A percentile compares a stretch with the other conserved stretches of the same genome.
These are phyloP conservation scores for Drosophila seguyi DNA, from an alignment of 1,140 invertebrate species.

Conservation along the genomic window DNA sequence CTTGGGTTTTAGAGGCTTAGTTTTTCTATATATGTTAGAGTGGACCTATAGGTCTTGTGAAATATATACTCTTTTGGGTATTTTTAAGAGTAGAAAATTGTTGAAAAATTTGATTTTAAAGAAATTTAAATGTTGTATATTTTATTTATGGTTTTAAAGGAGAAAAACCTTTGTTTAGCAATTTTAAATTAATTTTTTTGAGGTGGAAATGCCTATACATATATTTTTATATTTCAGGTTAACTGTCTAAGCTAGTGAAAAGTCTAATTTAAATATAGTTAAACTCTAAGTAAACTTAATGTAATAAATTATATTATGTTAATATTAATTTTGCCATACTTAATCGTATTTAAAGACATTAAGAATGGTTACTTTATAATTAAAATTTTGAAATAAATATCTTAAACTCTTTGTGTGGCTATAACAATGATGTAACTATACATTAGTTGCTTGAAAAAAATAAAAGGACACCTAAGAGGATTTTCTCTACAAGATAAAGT, in stretches of 20 bases:
- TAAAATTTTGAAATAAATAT: background rate
- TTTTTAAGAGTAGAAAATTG: background rate
- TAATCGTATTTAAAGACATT: background rate
- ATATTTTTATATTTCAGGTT: background rate
- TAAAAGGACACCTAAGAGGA: background rate
- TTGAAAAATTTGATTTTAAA: background rate
- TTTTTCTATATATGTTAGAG: slow-evolving; percentile 17
- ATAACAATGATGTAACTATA: too few relatives aligned
- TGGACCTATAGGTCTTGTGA: slow-evolving; percentile 5
- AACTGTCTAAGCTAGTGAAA: background rate
- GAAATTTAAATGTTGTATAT: background rate
- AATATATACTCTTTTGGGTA: background rate
- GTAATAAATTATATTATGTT: background rate
- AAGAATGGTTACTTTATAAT: background rate
- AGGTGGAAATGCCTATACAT: background rate
- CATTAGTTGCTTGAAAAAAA: too few relatives aligned
- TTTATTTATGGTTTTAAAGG: too few relatives aligned
- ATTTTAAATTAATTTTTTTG: background rate
- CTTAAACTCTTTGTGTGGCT: background rate
- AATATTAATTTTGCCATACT: background rate
- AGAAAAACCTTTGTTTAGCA: too few relatives aligned
- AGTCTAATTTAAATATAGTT: background rate
- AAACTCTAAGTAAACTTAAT: background rate
- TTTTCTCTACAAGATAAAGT: background rate
- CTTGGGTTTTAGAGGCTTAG: slow-evolving; percentile 8